A percentile compares a stretch with the other conserved stretches of the same genome.
These are phyloP conservation scores for Lampropteryx suffumata DNA, from an alignment of 2,888 invertebrate species.

Conservation along the genomic window DNA sequence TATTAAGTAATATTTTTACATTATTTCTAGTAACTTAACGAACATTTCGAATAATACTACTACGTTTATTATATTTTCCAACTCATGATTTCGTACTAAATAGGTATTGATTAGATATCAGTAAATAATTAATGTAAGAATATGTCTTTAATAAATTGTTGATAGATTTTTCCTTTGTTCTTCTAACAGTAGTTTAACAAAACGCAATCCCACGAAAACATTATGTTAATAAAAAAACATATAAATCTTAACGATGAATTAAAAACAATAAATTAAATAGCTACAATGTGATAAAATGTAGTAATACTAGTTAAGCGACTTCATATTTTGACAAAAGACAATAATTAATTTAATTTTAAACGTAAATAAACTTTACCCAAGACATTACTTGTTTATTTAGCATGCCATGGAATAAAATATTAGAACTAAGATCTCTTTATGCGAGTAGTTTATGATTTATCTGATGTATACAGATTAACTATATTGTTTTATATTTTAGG, in stretches of 20 bases:
- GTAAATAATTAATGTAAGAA: too few species aligned
- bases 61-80: too few species aligned
- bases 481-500: background rate
- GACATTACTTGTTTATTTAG: conserved; percentile 10
- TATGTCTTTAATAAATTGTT: background rate
- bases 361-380: conserved; percentile 13
- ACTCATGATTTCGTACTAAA: too few species aligned
- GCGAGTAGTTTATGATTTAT: background rate
- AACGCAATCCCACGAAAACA: conserved; percentile 12
- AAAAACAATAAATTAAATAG: conserved; percentile 22
- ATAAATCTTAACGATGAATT: conserved; percentile 22
- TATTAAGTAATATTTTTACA: background rate
- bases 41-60: too few species aligned
- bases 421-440: conserved; percentile 5
- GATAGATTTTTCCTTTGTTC: conserved; percentile 3
- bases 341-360: conserved; percentile 8
- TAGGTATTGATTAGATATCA: too few species aligned
- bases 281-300: conserved; percentile 28
- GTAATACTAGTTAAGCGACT: conserved; percentile 21
- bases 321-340: conserved; percentile 19
- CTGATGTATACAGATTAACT: background rate
- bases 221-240: conserved; percentile 16
- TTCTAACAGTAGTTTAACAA: conserved; percentile 2
- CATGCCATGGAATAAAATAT: conserved; percentile 15
- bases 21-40: background rate